Base-by-base conservation (phyloP, 2,888 invertebrate genomes). In the Chrysopilus asiliformis region DNA sequence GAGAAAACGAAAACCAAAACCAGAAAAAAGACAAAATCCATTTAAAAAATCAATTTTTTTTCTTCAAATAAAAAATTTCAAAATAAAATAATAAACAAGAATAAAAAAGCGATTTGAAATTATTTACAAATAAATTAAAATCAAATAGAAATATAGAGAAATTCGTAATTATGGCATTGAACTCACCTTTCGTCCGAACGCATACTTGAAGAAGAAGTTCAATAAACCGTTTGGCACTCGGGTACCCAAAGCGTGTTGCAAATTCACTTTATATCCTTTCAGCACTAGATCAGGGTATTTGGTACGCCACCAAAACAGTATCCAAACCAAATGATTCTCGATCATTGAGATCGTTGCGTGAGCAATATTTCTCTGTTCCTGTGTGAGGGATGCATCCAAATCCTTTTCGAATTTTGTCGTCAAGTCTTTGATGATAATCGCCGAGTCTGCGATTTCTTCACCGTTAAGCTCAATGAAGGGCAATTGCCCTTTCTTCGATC, bases 391-490 rank as follows among this genome's bases (percentile, higher is more conserved):
- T 4, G 79, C 76, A 61, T 93, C 91, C 49, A 87, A 67, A 55
- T 91, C 83, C 60, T 82, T 83, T 51, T 73, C 77, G 59, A 80
- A 86, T 56, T 81, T 79, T 55, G 80, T 76, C 28, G 84, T 74
- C 41, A 94, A 68, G 54, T 89, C 85, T 55, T 85, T 82, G 53
- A 94, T 81, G 55, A 93, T 90, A 53, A 89, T 79, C 45, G 83
- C 74, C 56, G 89, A 89, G 66, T 94, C 94, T 32, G 90, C 82
- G 47, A 91, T 79, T 67, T 94, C 90, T 57, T 89, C 86, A 28
- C 93, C 94, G 59, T 95, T 94, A 43, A 94, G 61, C 64, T 94
- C 91, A 48, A 95, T 74, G 67, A 94, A 95, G 22, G 94, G 95
- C 52, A 94, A 69, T 62, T 86, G 87, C 31, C 91, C 91, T 61